Evolutionary conservation across 2,113 vertebrate genomes (phyloP), one percentile per base, ranked within the genome.

Genomic region (Corynorhinus townsendii): DNA sequence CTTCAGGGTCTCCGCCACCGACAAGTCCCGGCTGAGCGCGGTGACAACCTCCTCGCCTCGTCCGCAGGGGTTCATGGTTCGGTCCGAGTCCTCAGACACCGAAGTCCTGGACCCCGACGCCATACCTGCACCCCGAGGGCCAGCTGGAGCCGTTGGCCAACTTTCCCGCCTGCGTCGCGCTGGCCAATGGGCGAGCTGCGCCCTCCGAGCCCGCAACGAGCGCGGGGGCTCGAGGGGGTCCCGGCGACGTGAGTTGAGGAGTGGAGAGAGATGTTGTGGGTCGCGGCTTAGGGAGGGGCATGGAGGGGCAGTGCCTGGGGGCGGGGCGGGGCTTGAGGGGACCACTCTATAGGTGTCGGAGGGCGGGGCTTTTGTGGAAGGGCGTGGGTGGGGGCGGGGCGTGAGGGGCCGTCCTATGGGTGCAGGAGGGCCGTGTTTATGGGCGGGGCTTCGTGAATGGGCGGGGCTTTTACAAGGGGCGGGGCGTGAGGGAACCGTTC

Each of bases 101-200:
- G 62, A 1, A 5, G n/a, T 9, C 68, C 16, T 7, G 66, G 33
- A 0, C 56, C 30, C 94, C 69, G 97, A 94, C 93, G 94, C 96
- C 96, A 94, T 97, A 30, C 11, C 33, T 0, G 45, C 96, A 11
- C 40, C 54, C 40, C 0, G 26, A 8, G 64, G n/a, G 26, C 83
- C 72, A 1, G 87, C 49, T 0, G 66, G 94, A 12, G 81, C 97
- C 95, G 97, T 97, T 97, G 24, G 88, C 40, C 54, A 0, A 89
- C 3, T 38, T 38, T 49, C 94, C 76, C 62, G 30, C 81, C 20
- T 11, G 64, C 8, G 33, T 17, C 17, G 49, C 35, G 56, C 33
- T 2, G 69, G 71, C 69, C 94, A 72, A 10, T 35, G 72, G 72
- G 82, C 40, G 59, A 43, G 47, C 82, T 17, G 88, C 1, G 49